These are phyloP conservation scores for Peromyscus californicus DNA, from an alignment of 2,113 vertebrate genomes.

Conservation along the genomic window DNA sequence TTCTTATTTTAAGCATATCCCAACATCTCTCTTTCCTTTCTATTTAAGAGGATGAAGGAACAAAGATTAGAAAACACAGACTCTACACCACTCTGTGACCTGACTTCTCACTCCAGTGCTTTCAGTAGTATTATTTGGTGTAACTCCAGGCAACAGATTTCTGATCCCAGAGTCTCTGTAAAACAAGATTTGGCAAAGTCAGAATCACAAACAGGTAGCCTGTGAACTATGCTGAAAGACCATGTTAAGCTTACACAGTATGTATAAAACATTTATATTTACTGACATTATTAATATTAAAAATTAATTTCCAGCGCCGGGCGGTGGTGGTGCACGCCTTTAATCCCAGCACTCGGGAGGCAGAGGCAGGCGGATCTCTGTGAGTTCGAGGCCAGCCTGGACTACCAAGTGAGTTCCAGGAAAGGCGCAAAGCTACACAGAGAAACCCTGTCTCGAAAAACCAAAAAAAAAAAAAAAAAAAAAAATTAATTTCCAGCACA, in stretches of 20 bases:
- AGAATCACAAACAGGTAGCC: neutral
- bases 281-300: neutral
- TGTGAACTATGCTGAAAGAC: neutral
- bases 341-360: no score
- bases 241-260: neutral
- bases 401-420: no score
- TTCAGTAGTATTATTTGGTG: neutral
- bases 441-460: no score
- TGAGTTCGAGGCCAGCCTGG: no score
- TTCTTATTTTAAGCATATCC: neutral
- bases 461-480: no score
- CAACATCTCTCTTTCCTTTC: neutral
- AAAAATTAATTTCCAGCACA: neutral
- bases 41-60: neutral
- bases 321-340: no score
- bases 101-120: neutral
- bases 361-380: no score
- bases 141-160: neutral
- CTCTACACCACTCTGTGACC: neutral
- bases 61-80: neutral
- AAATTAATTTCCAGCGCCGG: neutral
- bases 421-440: no score
- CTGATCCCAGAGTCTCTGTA: neutral
- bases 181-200: constrained; percentile 2
- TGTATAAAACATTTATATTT: neutral